phyloP scores from a whole-genome alignment of 2,113 vertebrate species.

The Oceanites oceanicus region DNA sequence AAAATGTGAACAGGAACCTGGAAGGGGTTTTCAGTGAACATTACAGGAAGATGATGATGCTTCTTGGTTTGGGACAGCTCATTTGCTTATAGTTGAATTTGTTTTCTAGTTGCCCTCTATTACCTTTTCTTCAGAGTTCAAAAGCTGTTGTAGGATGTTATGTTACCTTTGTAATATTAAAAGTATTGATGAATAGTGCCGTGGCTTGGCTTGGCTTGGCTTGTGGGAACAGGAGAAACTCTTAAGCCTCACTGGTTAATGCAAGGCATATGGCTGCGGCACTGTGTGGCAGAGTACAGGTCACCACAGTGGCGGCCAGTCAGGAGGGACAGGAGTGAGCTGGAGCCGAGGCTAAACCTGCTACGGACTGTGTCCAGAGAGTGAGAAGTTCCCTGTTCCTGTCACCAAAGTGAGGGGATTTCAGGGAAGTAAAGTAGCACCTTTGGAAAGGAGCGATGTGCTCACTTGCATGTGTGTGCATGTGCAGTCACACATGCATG shows the following conservation, averaged over 20 bases:
- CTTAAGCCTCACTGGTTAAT: not conserved
- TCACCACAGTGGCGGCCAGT: not conserved
- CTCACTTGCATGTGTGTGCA: no score
- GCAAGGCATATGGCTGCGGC: not conserved
- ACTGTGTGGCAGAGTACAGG: not conserved
- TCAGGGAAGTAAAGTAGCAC: not conserved
- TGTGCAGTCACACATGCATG: not conserved
- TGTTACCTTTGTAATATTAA: not conserved
- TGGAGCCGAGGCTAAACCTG: not conserved
- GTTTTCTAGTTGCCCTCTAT: not conserved
- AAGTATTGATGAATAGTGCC: not conserved
- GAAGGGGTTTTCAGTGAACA: not conserved
- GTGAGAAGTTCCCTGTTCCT: not conserved
- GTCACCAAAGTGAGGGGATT: not conserved
- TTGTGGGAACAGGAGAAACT: not conserved
- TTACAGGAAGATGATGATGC: not conserved
- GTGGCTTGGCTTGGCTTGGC: not conserved
- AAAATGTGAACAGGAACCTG: not conserved
- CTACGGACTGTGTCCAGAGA: fast-evolving
- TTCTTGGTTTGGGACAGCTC: not conserved
- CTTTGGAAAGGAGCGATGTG: not conserved
- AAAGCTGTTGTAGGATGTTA: not conserved
- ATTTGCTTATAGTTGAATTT: not conserved
- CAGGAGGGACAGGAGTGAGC: not conserved
- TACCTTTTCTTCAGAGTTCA: not conserved